Percentiles rank a stretch among this genome's conserved stretches.
phyloP scores from a whole-genome alignment of 2,113 vertebrate genomes.

The Pangasianodon hypophthalmus region DNA sequence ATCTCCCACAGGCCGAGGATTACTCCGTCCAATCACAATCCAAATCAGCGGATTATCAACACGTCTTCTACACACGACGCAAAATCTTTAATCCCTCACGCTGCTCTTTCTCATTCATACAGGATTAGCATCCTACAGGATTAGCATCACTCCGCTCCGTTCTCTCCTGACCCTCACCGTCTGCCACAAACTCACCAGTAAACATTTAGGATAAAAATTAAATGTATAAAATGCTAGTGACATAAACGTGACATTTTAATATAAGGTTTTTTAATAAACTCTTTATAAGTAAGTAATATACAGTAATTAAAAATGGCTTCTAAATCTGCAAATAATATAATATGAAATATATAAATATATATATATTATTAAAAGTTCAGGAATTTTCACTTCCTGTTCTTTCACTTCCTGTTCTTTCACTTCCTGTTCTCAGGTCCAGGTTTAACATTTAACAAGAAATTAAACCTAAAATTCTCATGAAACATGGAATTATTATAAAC shows the following conservation, averaged over 20 bases:
- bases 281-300: background rate
- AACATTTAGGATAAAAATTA: background rate
- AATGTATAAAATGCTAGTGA: background rate
- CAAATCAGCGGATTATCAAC: background rate
- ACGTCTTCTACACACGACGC: too few species aligned
- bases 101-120: background rate
- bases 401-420: too few species aligned
- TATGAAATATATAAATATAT: background rate
- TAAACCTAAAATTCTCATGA: background rate
- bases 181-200: background rate
- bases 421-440: background rate
- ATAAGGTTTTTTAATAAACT: background rate
- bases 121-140: background rate
- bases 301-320: background rate
- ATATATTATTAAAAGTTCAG: background rate
- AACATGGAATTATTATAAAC: background rate
- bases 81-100: slow-evolving; percentile 1
- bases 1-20: background rate
- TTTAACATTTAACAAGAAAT: background rate
- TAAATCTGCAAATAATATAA: too few species aligned
- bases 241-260: background rate
- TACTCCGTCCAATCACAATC: background rate
- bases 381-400: background rate
- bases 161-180: background rate
- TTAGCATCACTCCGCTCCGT: background rate